Evolutionary conservation across 2,797 vertebrate species (phyloP).

Genomic region (Myotis daubentonii): DNA sequence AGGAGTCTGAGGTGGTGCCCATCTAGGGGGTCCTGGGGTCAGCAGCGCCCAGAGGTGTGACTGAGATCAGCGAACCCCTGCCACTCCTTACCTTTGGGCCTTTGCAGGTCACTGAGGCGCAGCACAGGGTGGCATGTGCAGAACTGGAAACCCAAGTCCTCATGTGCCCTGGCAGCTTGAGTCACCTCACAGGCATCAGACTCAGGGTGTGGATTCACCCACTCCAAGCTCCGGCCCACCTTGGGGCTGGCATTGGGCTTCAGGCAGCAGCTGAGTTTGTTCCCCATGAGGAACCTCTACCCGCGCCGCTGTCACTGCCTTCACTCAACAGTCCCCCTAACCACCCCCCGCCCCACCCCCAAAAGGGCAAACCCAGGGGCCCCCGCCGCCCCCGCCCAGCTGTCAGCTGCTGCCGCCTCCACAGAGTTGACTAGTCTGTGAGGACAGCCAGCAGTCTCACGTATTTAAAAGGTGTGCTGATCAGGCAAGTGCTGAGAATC

Average conservation of each 20-base stretch:
- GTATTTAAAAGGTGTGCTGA: slow-evolving; percentile 75
- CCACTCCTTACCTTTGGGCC: no score
- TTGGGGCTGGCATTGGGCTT: no score
- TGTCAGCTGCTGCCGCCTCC: not conserved
- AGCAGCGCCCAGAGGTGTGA: not conserved
- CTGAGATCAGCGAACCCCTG: not conserved
- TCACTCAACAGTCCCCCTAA: not conserved
- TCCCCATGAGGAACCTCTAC: not conserved
- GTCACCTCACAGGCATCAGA: no score
- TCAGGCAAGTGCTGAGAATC: slow-evolving; percentile 29
- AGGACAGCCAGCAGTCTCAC: slow-evolving; percentile 63
- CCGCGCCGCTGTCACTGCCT: not conserved
- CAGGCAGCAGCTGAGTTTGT: slow-evolving; percentile 55
- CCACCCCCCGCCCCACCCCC: not conserved
- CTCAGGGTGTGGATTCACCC: no score
- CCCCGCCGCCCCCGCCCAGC: not conserved
- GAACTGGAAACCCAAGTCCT: no score
- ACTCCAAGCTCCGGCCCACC: no score
- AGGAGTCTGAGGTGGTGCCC: not conserved
- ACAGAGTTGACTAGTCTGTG: slow-evolving; percentile 48
- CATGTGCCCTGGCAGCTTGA: no score
- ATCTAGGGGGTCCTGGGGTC: not conserved
- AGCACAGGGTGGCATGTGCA: no score
- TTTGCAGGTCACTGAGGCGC: no score
- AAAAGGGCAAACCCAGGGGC: slow-evolving; percentile 45